These are phyloP conservation scores for Monomorium pharaonis DNA, from an alignment of 1,140 invertebrate genomes.

Conservation along the genomic window DNA sequence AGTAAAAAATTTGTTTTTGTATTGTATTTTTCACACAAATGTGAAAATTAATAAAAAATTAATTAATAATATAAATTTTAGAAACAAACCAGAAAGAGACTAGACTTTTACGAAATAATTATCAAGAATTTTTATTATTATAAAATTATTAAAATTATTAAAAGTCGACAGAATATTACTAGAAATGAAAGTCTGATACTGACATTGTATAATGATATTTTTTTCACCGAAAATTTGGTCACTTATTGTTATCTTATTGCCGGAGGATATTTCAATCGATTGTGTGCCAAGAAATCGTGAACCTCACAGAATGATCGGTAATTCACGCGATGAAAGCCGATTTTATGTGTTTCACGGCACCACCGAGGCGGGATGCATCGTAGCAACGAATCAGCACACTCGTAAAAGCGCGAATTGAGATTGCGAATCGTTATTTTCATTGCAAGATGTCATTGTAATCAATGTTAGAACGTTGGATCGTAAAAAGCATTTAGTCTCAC, in stretches of 20 bases:
- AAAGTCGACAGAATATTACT: background rate
- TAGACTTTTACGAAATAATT: no score
- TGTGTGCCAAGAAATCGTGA: slow-evolving; percentile 12
- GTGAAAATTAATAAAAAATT: no score
- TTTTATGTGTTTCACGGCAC: slow-evolving; percentile 23
- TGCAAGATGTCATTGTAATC: slow-evolving; percentile 25
- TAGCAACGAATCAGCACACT: background rate
- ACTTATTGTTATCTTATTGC: slow-evolving; percentile 54
- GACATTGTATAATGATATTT: background rate
- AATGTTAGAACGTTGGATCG: slow-evolving; percentile 4
- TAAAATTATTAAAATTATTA: background rate
- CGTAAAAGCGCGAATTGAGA: slow-evolving; percentile 38
- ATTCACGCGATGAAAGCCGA: slow-evolving; percentile 41
- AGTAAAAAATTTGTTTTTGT: no score
- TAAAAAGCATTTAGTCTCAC: slow-evolving; percentile 23
- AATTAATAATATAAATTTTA: no score
- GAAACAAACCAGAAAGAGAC: no score
- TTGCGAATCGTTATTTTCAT: slow-evolving; percentile 14
- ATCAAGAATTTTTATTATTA: no score
- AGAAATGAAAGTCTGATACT: background rate
- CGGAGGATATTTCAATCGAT: slow-evolving; percentile 41
- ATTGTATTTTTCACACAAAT: no score
- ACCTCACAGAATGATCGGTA: slow-evolving; percentile 49
- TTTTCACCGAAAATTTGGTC: slow-evolving; percentile 21
- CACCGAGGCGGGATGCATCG: background rate